Percentiles rank a stretch among this genome's conserved stretches.
phyloP scores from a whole-genome alignment of 2,888 invertebrate genomes.

The Hirudinaria manillensis region DNA sequence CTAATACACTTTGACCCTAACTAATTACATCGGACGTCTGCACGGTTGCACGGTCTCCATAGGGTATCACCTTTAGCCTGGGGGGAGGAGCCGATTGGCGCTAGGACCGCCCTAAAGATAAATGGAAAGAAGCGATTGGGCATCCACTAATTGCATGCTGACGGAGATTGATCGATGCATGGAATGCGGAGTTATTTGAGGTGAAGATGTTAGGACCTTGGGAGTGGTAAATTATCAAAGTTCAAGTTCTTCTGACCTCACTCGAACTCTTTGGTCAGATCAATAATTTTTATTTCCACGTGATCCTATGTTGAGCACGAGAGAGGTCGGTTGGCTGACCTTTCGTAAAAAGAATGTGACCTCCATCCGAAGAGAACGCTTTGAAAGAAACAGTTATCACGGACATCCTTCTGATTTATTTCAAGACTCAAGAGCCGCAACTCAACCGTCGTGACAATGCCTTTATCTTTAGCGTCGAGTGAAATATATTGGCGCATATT shows the following conservation, averaged over 20 bases:
- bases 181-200: slow-evolving; percentile 9
- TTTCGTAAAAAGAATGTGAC: slow-evolving; percentile 7
- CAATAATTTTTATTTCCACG: slow-evolving; percentile 9
- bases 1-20: slow-evolving; percentile 20
- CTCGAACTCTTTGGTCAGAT: slow-evolving; percentile 1
- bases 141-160: neutral
- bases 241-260: slow-evolving; percentile 24
- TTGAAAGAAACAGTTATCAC: slow-evolving; percentile 1
- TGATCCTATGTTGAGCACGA: neutral
- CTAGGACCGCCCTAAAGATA: slow-evolving; percentile 13
- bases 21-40: slow-evolving; percentile 20
- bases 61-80: slow-evolving; percentile 32
- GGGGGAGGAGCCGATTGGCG: slow-evolving; percentile 20
- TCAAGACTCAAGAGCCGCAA: no score
- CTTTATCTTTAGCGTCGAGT: no score
- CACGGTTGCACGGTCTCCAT: slow-evolving; percentile 19
- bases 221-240: slow-evolving; percentile 20
- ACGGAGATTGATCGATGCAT: slow-evolving; percentile 12
- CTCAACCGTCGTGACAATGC: no score
- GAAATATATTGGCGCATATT: no score
- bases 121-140: slow-evolving; percentile 16
- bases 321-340: neutral
- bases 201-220: slow-evolving; percentile 27
- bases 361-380: neutral
- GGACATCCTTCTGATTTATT: no score